Evolutionary conservation across 2,888 invertebrate species (phyloP), one percentile per base, ranked within the genome.

Genomic region (Trachelus troglodyta): DNA sequence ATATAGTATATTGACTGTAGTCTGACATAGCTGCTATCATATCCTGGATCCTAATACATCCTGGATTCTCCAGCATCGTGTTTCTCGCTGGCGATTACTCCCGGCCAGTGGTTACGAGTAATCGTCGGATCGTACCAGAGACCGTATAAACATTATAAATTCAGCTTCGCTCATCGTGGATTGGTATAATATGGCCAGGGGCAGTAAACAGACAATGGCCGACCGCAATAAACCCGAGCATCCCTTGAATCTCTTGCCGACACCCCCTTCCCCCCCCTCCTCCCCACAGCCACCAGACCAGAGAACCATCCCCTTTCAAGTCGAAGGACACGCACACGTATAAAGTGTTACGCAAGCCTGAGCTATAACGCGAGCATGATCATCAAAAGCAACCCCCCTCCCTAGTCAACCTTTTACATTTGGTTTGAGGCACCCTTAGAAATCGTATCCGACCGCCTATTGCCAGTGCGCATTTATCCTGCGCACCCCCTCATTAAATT

Each of bases 151-250:
- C 71, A 71, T 71, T 71, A 71, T 71, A 71, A 71, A 71, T 71
- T 71, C 33, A 33, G 31, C 31, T 34, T 71, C 71, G 31, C 71
- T 31, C 31, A 34, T 33, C 71, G 71, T 71, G 33, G 23, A 76
- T 73, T 37, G 75, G 77, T 69, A 78, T 78, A 78, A 78, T 78
- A 76, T 15, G 78, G 78, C 75, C 30, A 76, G 68, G n/a, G 78
- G 73, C 68, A 78, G 56, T 78, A 71, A 76, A 78, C 75, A 78
- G 78, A 78, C 75, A 78, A 78, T 76, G 73, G 69, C 71, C 75
- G 78, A 78, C 76, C 78, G 78, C 78, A 78, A 78, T 78, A 78
- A 78, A 78, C 75, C 76, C 78, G 12, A 76, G 73, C 68, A 73
- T 76, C 73, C 75, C 40, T 35, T 34, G 75, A 75, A 78, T 73